These are phyloP conservation scores for Latrodectus hesperus DNA, from an alignment of 2,888 invertebrate genomes.

Conservation along the genomic window DNA sequence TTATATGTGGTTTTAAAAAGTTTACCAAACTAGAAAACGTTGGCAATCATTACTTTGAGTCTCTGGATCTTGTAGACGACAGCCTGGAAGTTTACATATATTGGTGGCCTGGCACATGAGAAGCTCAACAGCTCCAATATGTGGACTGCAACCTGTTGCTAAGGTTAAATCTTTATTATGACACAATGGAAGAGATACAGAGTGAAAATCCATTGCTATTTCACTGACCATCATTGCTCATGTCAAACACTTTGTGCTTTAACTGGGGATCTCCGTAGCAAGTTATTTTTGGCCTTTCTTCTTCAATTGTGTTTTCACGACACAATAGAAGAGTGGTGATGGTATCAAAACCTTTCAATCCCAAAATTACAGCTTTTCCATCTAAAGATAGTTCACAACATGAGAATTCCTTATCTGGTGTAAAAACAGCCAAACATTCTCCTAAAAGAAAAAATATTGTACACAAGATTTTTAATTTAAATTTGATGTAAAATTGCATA, in stretches of 20 bases:
- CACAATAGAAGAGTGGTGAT: conserved; percentile 66
- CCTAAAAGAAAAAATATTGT: conserved; percentile 77
- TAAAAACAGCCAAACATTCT: conserved; percentile 85
- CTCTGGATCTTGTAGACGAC: not conserved
- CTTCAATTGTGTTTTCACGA: conserved; percentile 53
- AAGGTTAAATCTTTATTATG: conserved; percentile 1
- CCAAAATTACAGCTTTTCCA: conserved; percentile 83
- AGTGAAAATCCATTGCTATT: not conserved
- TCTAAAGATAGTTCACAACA: conserved; percentile 86
- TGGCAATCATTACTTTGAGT: conserved; percentile 58
- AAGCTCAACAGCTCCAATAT: not conserved
- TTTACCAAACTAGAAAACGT: conserved; percentile 14
- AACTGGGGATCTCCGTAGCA: conserved; percentile 59
- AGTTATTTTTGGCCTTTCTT: conserved; percentile 57
- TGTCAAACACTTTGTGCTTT: conserved; percentile 60
- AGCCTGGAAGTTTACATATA: too few relatives aligned
- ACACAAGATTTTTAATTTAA: too few relatives aligned
- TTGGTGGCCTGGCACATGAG: not conserved
- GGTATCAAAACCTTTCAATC: conserved; percentile 78
- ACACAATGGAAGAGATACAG: conserved; percentile 3
- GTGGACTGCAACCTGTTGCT: not conserved
- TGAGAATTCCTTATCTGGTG: conserved; percentile 83
- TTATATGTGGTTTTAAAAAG: conserved; percentile 34
- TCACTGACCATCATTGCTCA: conserved; percentile 64
- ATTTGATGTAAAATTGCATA: too few relatives aligned